Base-by-base conservation (phyloP, 2,113 vertebrate species). In the Promerops cafer region DNA sequence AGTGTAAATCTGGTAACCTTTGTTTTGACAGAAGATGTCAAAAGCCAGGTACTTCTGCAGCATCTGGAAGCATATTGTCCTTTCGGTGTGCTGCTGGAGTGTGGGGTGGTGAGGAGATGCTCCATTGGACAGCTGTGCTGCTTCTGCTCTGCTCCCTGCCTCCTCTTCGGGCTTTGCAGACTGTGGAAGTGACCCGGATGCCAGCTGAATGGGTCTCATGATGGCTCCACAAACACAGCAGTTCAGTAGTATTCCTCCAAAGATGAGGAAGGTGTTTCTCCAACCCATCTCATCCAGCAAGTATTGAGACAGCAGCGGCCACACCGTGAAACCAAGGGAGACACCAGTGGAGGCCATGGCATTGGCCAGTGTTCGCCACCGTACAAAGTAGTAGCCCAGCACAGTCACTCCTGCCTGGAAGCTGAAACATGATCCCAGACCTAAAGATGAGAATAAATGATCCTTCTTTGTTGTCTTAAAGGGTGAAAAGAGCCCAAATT, bases 381-480 rank as follows among this genome's bases (percentile, higher is more conserved):
- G 98, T 23, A 98, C 96, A 63, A 99, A 99, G 96, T 99, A 99
- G 83, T 98, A 98, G 4, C 99, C 99, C 78, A 99, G 95, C 23
- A 97, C 98, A 1, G 99, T 99, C 94, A 99, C 95, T 45, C 98
- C 98, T 5, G 98, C 98, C 94, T 99, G 99, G 97, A 99, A 99
- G 94, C 98, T 98, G 95, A 99, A 99, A 95, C 99, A 99, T 23
- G 98, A 98, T n/a, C 99, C 99, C 50, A 99, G 97, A 59, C 99
- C 99, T 99, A 96, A 66, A 75, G 72, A 72, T 74, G 66, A 63
- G 71, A 69, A 79, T 7, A 47, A 90, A 69, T 27, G 16, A 65
- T 53, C 39, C 28, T 16, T 80, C 54, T 69, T 42, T 5, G 1
- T 71, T 57, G 13, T 42, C 53, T 60, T 60, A 59, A 80, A 49